phyloP scores from a whole-genome alignment of 2,888 invertebrate genomes.

The Parnassius smintheus region DNA sequence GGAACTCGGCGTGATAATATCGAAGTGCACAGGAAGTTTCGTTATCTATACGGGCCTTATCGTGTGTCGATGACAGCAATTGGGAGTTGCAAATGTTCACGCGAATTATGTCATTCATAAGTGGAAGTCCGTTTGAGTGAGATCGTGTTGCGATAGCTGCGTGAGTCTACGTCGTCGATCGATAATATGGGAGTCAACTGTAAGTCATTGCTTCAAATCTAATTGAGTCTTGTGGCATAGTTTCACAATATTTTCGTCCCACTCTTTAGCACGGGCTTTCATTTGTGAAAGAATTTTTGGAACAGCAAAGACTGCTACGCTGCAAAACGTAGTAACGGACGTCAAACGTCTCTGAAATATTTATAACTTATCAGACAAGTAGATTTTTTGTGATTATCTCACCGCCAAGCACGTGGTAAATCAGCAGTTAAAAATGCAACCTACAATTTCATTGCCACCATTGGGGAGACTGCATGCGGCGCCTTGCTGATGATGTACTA shows the following conservation, averaged over 20 bases:
- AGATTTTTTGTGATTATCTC: too few relatives aligned
- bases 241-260: background rate
- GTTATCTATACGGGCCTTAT: conserved; percentile 46
- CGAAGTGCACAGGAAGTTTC: conserved; percentile 42
- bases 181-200: conserved; percentile 20
- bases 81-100: conserved; percentile 22
- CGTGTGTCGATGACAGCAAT: conserved; percentile 32
- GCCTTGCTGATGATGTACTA: too few relatives aligned
- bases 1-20: conserved; percentile 37
- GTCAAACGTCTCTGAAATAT: too few relatives aligned
- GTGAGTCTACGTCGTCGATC: background rate
- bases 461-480: too few relatives aligned
- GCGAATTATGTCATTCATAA: conserved; percentile 27
- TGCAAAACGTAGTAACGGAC: too few relatives aligned
- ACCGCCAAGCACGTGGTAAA: too few relatives aligned
- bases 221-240: background rate
- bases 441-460: too few relatives aligned
- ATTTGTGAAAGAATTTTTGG: too few relatives aligned
- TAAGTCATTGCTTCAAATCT: conserved; percentile 8
- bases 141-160: conserved; percentile 20
- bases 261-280: too few relatives aligned
- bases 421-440: too few relatives aligned
- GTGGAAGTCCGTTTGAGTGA: conserved; percentile 21
- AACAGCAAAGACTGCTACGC: too few relatives aligned
- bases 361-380: too few relatives aligned